Evolutionary conservation across 1,140 invertebrate genomes (phyloP), one percentile per base, ranked within the genome.

Genomic region (Bombus vancouverensis): DNA sequence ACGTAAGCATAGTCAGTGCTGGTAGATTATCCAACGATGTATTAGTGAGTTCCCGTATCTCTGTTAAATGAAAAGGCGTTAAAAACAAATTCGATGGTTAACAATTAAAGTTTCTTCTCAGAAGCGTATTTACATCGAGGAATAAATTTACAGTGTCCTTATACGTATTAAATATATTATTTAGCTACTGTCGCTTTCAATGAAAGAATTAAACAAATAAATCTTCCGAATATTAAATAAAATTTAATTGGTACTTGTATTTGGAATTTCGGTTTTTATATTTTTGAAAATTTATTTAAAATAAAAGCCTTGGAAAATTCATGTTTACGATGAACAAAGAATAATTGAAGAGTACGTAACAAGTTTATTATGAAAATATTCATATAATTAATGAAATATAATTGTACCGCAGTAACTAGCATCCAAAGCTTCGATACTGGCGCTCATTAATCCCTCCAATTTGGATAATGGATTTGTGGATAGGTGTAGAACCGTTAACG

Each of bases 341-440:
- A n/a, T 62, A n/a, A n/a, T 53, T 53, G 0, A 22, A 62, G 10
- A 62, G 10, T 62, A 12, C 28, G 59, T 62, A n/a, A 62, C 10
- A 62, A 62, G 3, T 28, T n/a, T 28, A n/a, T 62, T 28, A 62
- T 62, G 10, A n/a, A 62, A 13, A 12, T n/a, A 62, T 28, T n/a
- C 1, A n/a, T n/a, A 2, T 62, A 62, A 62, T 62, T 34, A 39
- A 39, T 74, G 76, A 44, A 71, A 70, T 37, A n/a, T 68, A 4
- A 74, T 81, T 91, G 77, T 88, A 95, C 94, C 89, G 79, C 94
- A 95, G 39, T 92, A 79, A 70, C 92, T 88, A n/a, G 85, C 92
- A 62, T 92, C 88, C n/a, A 95, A 65, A 76, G 85, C 86, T 72
- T 91, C 91, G 32, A 94, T 68, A 4, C 77, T 85, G 37, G 59